Base-by-base conservation (phyloP, 2,888 invertebrate genomes). In the Drosophila kokeensis region DNA sequence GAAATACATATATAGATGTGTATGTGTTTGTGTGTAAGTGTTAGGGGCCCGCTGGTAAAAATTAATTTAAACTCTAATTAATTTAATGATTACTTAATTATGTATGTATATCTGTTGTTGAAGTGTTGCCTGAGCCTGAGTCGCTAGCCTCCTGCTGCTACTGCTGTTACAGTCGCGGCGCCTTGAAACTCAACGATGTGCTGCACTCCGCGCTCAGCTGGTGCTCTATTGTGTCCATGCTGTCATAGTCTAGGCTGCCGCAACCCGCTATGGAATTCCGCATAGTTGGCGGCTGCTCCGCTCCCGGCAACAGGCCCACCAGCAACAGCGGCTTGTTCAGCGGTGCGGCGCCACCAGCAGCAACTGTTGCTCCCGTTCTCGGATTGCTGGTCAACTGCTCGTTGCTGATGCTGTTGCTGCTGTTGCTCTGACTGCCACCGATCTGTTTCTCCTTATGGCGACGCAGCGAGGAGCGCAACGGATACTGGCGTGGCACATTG, bases 381-480 rank as follows among this genome's bases (percentile, higher is more conserved):
- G 58, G 69, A 63, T 71, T 73, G 64, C 69, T 69, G 55, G 70
- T 77, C 32, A 87, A 27, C 57, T 82, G 87, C 42, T 84, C 88
- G 63, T 78, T 83, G 76, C 81, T 82, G 65, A 82, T 71, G 72
- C 73, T 82, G 60, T 72, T 82, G 81, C 79, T 85, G 72, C 77
- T 89, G 76, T 79, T 90, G 69, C 85, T 87, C 69, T 84, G 88
- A 59, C 85, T 87, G 67, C 84, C 90, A 34, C 90, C 91, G 36
- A 91, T 85, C 67, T 94, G 94, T 72, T 95, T 95, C 83, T 95
- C 95, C 90, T 94, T 95, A 84, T 94, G 94, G 66, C 95, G 93
- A 42, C 94, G 93, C 87, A 94, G 94, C 58, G 94, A 94, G 11
- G 94, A 94, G 63, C 94, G 93, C 79, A 94, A 93, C 36, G 94